Percentiles rank a stretch among this genome's conserved stretches.
Conservation (phyloP, 2,113 vertebrate genomes). For the Callospermophilus lateralis region DNA sequence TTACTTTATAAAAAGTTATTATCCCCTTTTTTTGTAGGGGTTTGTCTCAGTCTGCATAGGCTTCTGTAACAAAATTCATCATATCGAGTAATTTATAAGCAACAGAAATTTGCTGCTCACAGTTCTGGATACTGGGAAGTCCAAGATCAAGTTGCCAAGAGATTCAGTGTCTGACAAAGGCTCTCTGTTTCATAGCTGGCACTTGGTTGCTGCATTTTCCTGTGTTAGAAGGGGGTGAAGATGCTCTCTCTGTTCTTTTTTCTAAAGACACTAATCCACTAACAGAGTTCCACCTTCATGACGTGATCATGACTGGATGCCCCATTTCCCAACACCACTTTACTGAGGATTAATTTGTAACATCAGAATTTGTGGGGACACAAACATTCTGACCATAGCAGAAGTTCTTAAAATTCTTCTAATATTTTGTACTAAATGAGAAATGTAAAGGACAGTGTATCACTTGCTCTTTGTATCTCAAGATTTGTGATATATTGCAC, state of each 20-base stretch:
- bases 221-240: neutral
- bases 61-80: neutral
- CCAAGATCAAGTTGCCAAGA: neutral
- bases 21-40: neutral
- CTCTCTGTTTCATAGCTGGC: neutral
- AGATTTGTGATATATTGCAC: neutral
- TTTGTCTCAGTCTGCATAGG: neutral
- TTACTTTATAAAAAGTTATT: neutral
- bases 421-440: neutral
- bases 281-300: neutral
- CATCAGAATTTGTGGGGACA: neutral
- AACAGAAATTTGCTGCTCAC: neutral
- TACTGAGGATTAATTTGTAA: neutral
- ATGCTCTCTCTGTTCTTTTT: neutral
- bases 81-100: neutral
- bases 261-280: neutral
- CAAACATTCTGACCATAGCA: neutral
- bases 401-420: neutral
- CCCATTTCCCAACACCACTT: neutral
- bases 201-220: neutral
- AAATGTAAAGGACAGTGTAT: neutral
- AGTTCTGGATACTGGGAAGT: neutral
- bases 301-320: neutral
- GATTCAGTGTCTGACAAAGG: too few relatives aligned
- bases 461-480: neutral